Evolutionary conservation across 2,113 vertebrate species (phyloP).

Genomic region (Cyprinodon brontotheroides): DNA sequence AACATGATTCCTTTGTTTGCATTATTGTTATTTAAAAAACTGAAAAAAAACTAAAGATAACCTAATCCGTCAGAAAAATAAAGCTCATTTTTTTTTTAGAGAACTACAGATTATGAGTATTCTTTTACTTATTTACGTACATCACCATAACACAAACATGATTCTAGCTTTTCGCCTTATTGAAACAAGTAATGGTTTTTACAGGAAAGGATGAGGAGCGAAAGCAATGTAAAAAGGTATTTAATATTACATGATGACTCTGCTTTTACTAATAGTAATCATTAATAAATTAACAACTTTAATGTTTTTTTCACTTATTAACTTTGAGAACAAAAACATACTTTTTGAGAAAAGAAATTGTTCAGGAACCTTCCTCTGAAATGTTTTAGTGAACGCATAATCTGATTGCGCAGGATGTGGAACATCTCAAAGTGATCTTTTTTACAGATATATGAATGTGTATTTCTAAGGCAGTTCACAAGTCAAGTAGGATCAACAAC

Average conservation of each 20-base stretch:
- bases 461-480: conserved; percentile 6
- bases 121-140: too few species aligned
- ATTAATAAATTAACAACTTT: background rate
- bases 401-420: conserved; percentile 2
- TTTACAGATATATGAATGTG: conserved; percentile 25
- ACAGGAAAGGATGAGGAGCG: background rate
- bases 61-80: too few species aligned
- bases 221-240: background rate
- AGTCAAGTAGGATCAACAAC: background rate
- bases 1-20: background rate
- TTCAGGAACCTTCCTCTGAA: background rate
- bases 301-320: background rate
- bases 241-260: background rate
- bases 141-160: background rate
- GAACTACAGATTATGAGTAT: too few species aligned
- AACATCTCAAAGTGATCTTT: conserved; percentile 15
- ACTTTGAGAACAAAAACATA: background rate
- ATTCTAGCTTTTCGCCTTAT: background rate
- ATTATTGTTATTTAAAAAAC: too few species aligned
- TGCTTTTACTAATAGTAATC: background rate
- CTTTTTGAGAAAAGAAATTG: too few species aligned
- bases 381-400: conserved; percentile 38
- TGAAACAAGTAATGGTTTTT: background rate
- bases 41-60: too few species aligned
- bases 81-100: too few species aligned